Evolutionary conservation across 1,140 invertebrate genomes (phyloP).

Genomic region (Dendroctonus ponderosae): DNA sequence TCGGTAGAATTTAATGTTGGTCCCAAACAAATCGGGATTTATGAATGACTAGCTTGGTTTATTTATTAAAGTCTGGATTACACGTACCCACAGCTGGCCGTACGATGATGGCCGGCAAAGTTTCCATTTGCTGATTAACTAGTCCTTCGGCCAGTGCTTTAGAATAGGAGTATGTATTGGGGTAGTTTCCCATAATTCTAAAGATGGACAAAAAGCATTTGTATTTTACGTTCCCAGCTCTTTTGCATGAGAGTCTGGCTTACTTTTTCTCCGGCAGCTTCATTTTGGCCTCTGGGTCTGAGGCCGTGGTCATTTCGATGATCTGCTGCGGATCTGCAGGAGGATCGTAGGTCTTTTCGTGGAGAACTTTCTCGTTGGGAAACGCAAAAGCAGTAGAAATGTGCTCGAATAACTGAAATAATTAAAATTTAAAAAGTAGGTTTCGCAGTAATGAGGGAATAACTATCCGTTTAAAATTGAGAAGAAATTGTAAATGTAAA

Average conservation of each 20-base stretch:
- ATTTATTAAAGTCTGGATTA: no score
- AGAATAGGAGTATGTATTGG: slow-evolving; percentile 90
- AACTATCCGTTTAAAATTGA: background rate
- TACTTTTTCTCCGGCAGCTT: background rate
- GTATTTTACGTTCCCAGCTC: background rate
- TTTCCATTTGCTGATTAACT: slow-evolving; percentile 39
- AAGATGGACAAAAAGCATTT: slow-evolving; percentile 1
- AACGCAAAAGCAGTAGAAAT: slow-evolving; percentile 71
- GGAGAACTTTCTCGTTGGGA: slow-evolving; percentile 59
- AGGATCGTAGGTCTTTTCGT: slow-evolving; percentile 65
- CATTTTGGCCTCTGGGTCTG: background rate
- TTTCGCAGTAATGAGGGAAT: no score
- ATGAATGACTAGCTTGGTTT: no score
- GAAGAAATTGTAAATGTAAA: background rate
- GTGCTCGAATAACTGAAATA: slow-evolving; percentile 50
- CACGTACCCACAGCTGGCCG: slow-evolving; percentile 57
- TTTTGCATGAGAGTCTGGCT: background rate
- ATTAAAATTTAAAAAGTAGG: no score
- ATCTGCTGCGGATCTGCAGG: slow-evolving; percentile 86
- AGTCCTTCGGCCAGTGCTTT: slow-evolving; percentile 78
- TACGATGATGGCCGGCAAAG: slow-evolving; percentile 50
- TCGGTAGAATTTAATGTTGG: no score
- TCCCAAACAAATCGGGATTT: no score
- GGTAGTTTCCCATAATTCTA: slow-evolving; percentile 48
- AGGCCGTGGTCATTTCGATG: slow-evolving; percentile 67